Base-by-base conservation (phyloP, 2,113 vertebrate genomes). In the Saiga tatarica region DNA sequence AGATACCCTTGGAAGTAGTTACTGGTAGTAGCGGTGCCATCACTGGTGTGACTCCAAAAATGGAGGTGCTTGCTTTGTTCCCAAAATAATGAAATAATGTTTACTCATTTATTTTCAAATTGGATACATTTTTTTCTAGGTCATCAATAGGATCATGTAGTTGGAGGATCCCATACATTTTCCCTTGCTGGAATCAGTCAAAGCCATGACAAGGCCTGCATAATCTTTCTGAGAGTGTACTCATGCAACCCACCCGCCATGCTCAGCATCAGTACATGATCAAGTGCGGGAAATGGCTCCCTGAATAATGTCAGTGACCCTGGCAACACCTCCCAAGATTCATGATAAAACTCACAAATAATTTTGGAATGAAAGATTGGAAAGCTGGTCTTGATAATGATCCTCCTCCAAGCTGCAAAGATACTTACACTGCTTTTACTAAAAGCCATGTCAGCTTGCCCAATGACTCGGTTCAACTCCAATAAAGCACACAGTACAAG, bases 41-140 rank as follows among this genome's bases (percentile, higher is more conserved):
- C 2, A 28, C 2, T n/a, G 42, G 2, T 42, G 5, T 39, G 39
- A 94, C 36, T 60, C 4, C 28, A 76, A 47, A 53, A 42, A 7
- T 21, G 26, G 3, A 28, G 15, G 14, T 25, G 47, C 19, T 83
- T 64, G 36, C 64, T 88, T 88, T 53, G 3, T 79, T 47, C 53
- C 81, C 50, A 42, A 15, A 91, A 52, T 76, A 85, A 81, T 84
- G n/a, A 45, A 59, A 47, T 74, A 50, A 36, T 42, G 30, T n/a
- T 19, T 57, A n/a, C 21, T 30, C 14, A 47, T 94, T 62, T 88
- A 57, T 94, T 82, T 84, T 67, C 67, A 91, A 57, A n/a, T 33
- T 33, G 12, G 50, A 19, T 36, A 21, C 10, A 36, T 76, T n/a
- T 85, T 85, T 81, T 83, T 82, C 36, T 74, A 42, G 25, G 7